phyloP scores from a whole-genome alignment of 2,113 vertebrate genomes.

The Neodon shergylaensis region DNA sequence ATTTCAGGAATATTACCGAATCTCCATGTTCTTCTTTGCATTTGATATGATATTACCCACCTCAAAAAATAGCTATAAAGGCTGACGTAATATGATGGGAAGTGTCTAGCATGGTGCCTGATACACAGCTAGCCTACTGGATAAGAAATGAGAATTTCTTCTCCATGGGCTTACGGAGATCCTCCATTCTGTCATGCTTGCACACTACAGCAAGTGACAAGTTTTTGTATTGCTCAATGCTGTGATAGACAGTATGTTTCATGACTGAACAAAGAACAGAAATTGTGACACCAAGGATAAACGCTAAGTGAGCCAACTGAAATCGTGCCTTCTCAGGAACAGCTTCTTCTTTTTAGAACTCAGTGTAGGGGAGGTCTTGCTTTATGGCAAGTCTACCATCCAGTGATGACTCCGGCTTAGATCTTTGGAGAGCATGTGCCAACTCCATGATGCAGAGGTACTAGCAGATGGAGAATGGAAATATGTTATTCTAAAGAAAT shows the following conservation, averaged over 20 bases:
- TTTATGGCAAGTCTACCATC: not conserved
- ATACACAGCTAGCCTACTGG: not conserved
- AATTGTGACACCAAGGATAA: not conserved
- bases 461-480: not conserved
- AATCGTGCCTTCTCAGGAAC: not conserved
- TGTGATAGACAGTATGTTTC: not conserved
- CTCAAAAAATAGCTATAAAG: not conserved
- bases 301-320: not conserved
- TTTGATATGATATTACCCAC: not conserved
- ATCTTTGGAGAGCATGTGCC: not conserved
- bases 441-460: not conserved
- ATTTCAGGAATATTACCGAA: not conserved
- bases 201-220: not conserved
- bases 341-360: not conserved
- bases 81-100: not conserved
- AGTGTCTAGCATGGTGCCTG: not conserved
- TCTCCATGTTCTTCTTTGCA: not conserved
- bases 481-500: not conserved
- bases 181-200: not conserved
- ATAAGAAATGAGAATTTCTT: not conserved
- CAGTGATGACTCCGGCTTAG: not conserved
- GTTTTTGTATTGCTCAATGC: not conserved
- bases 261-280: not conserved
- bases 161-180: not conserved
- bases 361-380: not conserved